Evolutionary conservation across 2,113 vertebrate genomes (phyloP), one percentile per base, ranked within the genome.

Genomic region (Apodemus sylvaticus): DNA sequence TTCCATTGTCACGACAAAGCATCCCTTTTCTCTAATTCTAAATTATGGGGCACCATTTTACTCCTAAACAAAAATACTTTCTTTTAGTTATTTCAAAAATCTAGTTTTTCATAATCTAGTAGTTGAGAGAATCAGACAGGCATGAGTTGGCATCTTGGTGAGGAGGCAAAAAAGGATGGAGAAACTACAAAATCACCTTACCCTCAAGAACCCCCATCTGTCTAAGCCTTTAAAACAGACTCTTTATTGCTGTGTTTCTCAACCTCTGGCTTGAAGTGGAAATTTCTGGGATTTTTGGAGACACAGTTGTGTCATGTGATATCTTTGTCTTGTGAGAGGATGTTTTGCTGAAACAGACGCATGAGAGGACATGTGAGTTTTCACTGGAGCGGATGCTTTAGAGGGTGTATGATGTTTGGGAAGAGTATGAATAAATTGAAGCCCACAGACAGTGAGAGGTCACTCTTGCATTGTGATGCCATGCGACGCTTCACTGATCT

Each of bases 91-190:
- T 94, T 96, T 86, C 76, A 96, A 95, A 93, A 71, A 83, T 81
- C 70, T 89, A 62, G 88, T 95, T 96, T 96, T 94, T 96, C 92
- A 90, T 96, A 95, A 94, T 93, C 91, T 89, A 95, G 66, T 45
- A 45, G 70, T 81, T 89, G 93, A 96, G 39, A 97, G 79, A 91
- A 94, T 92, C 53, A 90, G 76, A 92, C 70, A 89, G 60, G 87
- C 34, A 1, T 74, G 76, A 95, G 48, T 45, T 96, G 53, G 89
- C 89, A 94, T 92, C 62, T 62, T 94, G 77, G 55, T 71, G 90
- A 71, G 89, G 36, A 96, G 45, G 53, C 66, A 81, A 76, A 74
- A 58, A 85, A 94, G 24, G 16, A 92, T 39, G 64, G 71, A 85
- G 83, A 93, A 94, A 76, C 60, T 42, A 5, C 66, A 62, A 53